Evolutionary conservation across 1,140 invertebrate genomes (phyloP).

Genomic region (Conus ventricosus): DNA sequence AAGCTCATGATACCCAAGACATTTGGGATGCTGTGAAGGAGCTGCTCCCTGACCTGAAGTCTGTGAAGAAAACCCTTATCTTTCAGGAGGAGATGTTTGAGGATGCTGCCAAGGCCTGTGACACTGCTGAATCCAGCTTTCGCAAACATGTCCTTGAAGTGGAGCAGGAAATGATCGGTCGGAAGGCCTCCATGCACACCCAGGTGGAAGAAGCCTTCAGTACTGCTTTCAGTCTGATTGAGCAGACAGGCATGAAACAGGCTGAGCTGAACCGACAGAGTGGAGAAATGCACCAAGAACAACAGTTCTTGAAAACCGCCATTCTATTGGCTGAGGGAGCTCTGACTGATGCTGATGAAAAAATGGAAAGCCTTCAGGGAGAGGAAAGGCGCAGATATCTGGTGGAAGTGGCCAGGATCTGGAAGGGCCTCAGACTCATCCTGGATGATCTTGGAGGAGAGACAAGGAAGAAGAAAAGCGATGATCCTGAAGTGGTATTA

Average conservation of each 20-base stretch:
- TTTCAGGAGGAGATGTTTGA: slow-evolving; percentile 17
- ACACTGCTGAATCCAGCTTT: slow-evolving; percentile 3
- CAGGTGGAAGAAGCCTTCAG: slow-evolving; percentile 28
- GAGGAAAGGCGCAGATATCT: not conserved
- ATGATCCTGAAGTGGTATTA: not conserved
- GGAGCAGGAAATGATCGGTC: slow-evolving; percentile 17
- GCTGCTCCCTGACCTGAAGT: not conserved
- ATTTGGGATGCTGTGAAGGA: not conserved
- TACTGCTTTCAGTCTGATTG: not conserved
- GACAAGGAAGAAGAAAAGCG: not conserved
- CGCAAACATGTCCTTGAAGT: not conserved
- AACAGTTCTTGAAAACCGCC: not conserved
- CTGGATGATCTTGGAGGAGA: not conserved
- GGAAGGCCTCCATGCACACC: slow-evolving; percentile 17
- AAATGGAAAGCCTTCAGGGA: too few relatives aligned
- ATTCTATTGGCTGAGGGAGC: slow-evolving; percentile 9
- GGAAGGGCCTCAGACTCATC: slow-evolving; percentile 18
- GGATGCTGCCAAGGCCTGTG: slow-evolving; percentile 1
- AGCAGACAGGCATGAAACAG: slow-evolving; percentile 10
- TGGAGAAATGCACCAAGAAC: slow-evolving; percentile 25
- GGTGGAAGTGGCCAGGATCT: not conserved
- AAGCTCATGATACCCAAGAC: slow-evolving; percentile 1
- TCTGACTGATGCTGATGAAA: not conserved
- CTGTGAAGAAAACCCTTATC: not conserved
- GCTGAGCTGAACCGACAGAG: slow-evolving; percentile 27